Evolutionary conservation across 2,888 invertebrate species (phyloP).

Genomic region (Leptinotarsa juncta): DNA sequence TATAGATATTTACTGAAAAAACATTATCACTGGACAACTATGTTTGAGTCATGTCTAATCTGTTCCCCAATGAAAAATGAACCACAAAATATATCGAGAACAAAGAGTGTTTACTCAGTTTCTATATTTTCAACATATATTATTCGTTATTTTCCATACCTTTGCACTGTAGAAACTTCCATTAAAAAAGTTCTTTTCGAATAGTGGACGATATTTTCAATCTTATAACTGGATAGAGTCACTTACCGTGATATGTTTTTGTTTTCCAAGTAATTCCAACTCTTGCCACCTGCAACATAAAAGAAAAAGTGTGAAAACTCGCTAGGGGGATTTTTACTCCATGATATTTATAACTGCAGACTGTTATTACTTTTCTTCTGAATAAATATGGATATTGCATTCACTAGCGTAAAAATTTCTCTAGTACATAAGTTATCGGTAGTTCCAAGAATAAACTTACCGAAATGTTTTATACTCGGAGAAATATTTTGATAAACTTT

Average conservation of each 20-base stretch:
- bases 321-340: not conserved
- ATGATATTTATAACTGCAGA: not conserved
- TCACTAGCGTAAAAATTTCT: not conserved
- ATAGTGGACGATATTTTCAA: conserved; percentile 6
- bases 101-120: no score
- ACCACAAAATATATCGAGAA: no score
- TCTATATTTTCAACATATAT: no score
- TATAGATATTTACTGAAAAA: no score
- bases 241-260: conserved; percentile 26
- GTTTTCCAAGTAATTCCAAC: conserved; percentile 26
- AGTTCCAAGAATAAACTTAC: no score
- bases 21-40: no score
- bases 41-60: no score
- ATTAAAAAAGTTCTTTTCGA: not conserved
- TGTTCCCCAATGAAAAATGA: no score
- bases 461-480: no score
- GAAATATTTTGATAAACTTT: no score
- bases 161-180: not conserved
- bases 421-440: no score
- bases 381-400: not conserved
- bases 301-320: not conserved
- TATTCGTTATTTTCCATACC: not conserved
- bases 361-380: not conserved
- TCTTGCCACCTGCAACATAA: conserved; percentile 21
- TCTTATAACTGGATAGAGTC: conserved; percentile 20